phyloP scores from a whole-genome alignment of 2,113 vertebrate species.

The Heliornis fulica region DNA sequence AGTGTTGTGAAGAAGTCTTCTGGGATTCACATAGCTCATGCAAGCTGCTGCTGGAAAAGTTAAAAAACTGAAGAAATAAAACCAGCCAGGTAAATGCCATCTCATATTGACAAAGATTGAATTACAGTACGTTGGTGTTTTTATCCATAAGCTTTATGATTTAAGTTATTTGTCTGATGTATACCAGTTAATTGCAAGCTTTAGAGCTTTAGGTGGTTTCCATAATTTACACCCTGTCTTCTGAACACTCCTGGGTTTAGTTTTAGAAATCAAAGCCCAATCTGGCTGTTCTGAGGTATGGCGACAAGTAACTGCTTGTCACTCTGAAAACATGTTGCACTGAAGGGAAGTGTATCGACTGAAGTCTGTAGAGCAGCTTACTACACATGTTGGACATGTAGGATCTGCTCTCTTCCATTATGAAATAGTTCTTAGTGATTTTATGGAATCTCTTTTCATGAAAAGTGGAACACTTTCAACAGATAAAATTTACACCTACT shows the following conservation, averaged over 20 bases:
- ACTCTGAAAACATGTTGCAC: neutral
- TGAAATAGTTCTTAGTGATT: neutral
- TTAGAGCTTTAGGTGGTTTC: neutral
- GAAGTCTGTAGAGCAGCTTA: neutral
- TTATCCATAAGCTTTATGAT: neutral
- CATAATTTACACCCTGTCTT: neutral
- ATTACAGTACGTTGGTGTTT: neutral
- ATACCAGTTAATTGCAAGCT: neutral
- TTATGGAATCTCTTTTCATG: neutral
- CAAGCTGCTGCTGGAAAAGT: neutral
- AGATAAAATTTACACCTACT: neutral
- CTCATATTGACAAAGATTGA: neutral
- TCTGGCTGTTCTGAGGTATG: neutral
- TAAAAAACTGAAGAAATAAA: neutral
- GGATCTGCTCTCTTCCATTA: neutral
- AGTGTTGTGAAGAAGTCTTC: neutral
- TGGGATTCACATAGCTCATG: neutral
- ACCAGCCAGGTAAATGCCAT: neutral
- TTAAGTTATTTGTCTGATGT: neutral
- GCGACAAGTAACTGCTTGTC: neutral
- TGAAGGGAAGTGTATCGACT: neutral
- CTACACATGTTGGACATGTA: neutral
- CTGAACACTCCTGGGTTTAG: neutral
- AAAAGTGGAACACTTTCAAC: neutral
- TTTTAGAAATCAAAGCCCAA: neutral